Evolutionary conservation across 2,888 invertebrate species (phyloP), one percentile per base, ranked within the genome.

Genomic region (Creontiades dilutus): DNA sequence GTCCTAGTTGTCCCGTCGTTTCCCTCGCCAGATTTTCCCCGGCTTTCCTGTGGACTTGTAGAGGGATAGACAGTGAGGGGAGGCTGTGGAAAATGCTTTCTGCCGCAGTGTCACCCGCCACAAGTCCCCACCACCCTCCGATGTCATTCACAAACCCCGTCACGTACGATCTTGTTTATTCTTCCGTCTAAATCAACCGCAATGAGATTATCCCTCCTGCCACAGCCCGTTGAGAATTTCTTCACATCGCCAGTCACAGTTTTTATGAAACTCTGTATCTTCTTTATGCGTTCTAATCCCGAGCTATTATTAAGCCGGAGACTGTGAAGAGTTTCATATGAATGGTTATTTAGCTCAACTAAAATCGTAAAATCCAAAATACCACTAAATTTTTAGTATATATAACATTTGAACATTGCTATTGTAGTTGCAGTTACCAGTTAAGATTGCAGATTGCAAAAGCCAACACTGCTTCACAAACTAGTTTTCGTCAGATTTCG

Each of bases 151-250:
- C 23, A 23, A 68, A 68, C 68, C 68, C 0, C 68, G 27, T 68
- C 68, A 68, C 68, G 68, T 68, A 68, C 68, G 23, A 68, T 68
- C 68, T 68, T 68, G 68, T 68, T 68, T 68, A 68, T 68, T 68
- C 68, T 68, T 68, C 68, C 68, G 68, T 68, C 68, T 68, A 68
- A 68, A 68, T 68, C 68, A 68, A 68, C 68, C 68, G 19, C 68
- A 68, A 68, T 23, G 68, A 68, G 68, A 68, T 68, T 68, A 68
- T 68, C 23, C 68, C 57, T 57, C 57, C n/a, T 57, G 57, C 57
- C 57, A 57, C 57, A 7, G 19, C 57, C 61, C 68, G 27, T 23
- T 68, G 68, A 4, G 68, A 68, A 68, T 68, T 68, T 68, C 68
- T 23, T 23, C 68, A 68, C 23, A 19, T 19, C 68, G 27, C 68